Percentiles rank a stretch among this genome's conserved stretches.
phyloP scores from a whole-genome alignment of 2,113 vertebrate genomes.

The Lanius ludovicianus region DNA sequence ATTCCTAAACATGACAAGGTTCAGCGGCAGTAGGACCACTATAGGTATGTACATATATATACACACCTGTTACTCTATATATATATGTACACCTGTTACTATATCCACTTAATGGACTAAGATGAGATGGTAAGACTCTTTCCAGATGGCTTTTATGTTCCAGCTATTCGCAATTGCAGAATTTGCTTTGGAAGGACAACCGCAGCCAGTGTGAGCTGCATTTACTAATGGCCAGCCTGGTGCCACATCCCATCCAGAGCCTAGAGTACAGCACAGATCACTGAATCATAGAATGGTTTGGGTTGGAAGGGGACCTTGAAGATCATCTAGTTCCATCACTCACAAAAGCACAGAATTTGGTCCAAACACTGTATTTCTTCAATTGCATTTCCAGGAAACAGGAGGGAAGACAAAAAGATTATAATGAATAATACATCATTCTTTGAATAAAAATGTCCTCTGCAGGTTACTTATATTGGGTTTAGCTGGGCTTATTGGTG shows the following conservation, averaged over 20 bases:
- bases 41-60: fast-evolving
- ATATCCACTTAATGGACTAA: background rate
- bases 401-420: background rate
- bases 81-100: background rate
- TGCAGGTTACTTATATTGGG: background rate
- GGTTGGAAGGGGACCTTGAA: background rate
- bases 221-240: background rate
- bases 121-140: background rate
- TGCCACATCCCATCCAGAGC: background rate
- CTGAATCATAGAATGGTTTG: background rate
- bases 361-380: background rate
- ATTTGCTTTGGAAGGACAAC: background rate
- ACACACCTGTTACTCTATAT: fast-evolving
- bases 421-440: background rate
- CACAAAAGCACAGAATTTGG: background rate
- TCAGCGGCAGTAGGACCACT: background rate
- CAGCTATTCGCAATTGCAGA: background rate
- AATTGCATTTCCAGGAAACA: background rate
- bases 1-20: background rate
- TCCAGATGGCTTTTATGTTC: background rate
- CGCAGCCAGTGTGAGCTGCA: background rate
- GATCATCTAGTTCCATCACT: background rate
- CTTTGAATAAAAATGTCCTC: background rate
- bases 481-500: background rate
- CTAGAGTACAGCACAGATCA: background rate